Base-by-base conservation (phyloP, 2,113 vertebrate genomes). In the Ivindomyrus marchei region DNA sequence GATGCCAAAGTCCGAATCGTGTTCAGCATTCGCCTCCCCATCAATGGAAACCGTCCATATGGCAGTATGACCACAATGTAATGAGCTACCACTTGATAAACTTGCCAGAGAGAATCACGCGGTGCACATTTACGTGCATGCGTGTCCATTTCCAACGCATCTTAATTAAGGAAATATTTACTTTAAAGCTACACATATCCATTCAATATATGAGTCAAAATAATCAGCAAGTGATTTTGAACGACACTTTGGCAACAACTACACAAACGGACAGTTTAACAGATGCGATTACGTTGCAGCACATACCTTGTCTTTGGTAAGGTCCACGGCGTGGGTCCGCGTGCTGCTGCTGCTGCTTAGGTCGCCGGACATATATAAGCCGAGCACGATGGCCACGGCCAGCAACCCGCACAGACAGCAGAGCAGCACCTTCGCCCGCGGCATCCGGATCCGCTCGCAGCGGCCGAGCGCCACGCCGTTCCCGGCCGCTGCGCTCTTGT, bases 321-420 rank as follows among this genome's bases (percentile, higher is more conserved):
- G 90, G n/a, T 95, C 93, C 53, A 91, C 90, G 0, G 58, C 36
- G 15, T 92, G 93, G 31, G 90, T 11, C 8, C 83, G 93, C 88
- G 84, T 87, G 56, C 66, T 90, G 13, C 58, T n/a, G 46, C 50
- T 19, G 58, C 77, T 83, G 50, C 47, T 83, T 17, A 93, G 66
- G 66, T 95, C 93, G 56, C 91, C 94, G 70, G 94, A 94, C 93
- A 96, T 89, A 91, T 95, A 96, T 3, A 95, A 42, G 0, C 94
- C 94, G 77, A 96, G 90, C 15, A 95, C 88, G 90, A 95, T 88
- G 1, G 95, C 92, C 89, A 96, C 90, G 87, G 95, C 89, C 90
- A 96, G 91, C 0, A 93, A 91, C 27, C 91, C 94, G 89, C 95
- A 70, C 27, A 96, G 92, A 24, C 95, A 94, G 5, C 95, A 80